Percentiles rank a stretch among this genome's conserved stretches.
Conservation (phyloP, 1,140 invertebrate genomes). For the Bombus consobrinus region DNA sequence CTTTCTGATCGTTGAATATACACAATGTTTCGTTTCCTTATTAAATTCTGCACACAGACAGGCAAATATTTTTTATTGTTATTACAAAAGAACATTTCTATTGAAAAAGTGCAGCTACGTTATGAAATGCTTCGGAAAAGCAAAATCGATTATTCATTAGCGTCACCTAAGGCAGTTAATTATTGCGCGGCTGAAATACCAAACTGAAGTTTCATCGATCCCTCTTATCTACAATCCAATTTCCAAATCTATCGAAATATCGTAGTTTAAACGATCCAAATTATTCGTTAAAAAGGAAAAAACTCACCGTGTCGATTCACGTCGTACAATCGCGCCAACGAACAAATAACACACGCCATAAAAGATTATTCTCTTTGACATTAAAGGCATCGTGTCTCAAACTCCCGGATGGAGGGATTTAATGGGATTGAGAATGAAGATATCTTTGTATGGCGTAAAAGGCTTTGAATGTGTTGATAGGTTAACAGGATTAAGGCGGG, state of each 20-base stretch:
- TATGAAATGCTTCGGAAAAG: background rate
- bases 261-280: background rate
- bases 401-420: slow-evolving; percentile 61
- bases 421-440: slow-evolving; percentile 67
- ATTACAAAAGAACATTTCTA: background rate
- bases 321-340: background rate
- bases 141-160: slow-evolving; percentile 39
- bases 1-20: slow-evolving; percentile 40
- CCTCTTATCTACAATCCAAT: background rate
- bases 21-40: slow-evolving; percentile 52
- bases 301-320: background rate
- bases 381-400: slow-evolving; percentile 59
- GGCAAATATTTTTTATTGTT: slow-evolving; percentile 27
- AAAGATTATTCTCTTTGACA: slow-evolving; percentile 55
- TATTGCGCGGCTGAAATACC: background rate
- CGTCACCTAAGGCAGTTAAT: slow-evolving; percentile 13
- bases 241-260: background rate
- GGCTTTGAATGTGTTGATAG: slow-evolving; percentile 68
- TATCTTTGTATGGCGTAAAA: slow-evolving; percentile 60
- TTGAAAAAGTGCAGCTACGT: background rate
- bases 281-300: background rate
- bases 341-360: slow-evolving; percentile 24
- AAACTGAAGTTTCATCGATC: too few species aligned
- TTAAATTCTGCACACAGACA: slow-evolving; percentile 32
- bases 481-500: slow-evolving; percentile 67